phyloP scores from a whole-genome alignment of 1,140 invertebrate genomes.

The Hetaerina americana region DNA sequence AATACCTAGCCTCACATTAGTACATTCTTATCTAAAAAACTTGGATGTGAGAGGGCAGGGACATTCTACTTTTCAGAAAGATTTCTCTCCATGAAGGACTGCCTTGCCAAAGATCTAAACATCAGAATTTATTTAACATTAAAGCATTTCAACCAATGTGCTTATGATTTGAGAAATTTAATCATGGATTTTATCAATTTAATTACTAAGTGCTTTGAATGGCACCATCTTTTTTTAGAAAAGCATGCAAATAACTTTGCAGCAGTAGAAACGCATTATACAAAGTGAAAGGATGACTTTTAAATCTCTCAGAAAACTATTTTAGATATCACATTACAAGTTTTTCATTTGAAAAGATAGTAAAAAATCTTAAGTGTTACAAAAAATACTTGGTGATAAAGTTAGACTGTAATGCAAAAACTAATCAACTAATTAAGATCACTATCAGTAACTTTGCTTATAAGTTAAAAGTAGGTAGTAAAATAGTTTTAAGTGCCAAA shows the following conservation, averaged over 20 bases:
- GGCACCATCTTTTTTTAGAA: neutral
- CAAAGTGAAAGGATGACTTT: neutral
- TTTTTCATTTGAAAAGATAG: neutral
- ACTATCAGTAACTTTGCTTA: neutral
- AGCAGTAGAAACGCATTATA: neutral
- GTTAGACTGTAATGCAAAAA: neutral
- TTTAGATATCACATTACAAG: neutral
- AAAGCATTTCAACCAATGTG: neutral
- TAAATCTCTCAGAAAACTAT: neutral
- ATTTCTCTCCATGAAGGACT: neutral
- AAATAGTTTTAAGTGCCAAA: neutral
- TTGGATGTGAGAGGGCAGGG: neutral
- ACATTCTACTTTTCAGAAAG: neutral
- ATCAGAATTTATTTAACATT: neutral
- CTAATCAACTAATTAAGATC: neutral
- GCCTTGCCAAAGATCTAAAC: neutral
- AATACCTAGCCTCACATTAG: neutral
- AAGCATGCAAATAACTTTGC: neutral
- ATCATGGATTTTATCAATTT: neutral
- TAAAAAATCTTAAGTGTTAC: neutral
- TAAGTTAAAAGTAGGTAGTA: neutral
- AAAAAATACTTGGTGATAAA: conserved; percentile 1
- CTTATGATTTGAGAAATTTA: neutral
- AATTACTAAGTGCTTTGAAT: neutral
- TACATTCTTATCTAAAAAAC: neutral